Conservation (phyloP, 1,140 invertebrate species). For the Bathynomus jamesi region DNA sequence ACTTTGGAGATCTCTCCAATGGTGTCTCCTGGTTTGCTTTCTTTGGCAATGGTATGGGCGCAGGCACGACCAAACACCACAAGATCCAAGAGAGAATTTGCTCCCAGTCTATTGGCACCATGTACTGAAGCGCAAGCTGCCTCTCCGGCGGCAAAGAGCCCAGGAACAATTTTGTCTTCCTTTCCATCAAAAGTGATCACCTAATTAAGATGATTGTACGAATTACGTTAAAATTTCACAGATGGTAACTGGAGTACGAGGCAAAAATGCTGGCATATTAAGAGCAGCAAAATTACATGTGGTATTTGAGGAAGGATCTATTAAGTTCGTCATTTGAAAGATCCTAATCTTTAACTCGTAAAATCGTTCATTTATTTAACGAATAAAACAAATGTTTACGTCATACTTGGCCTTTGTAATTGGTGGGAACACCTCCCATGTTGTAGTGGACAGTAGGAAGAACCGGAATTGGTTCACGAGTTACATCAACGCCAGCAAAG, state of each 20-base stretch:
- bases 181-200: conserved; percentile 50
- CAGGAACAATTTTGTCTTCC: conserved; percentile 61
- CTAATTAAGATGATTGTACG: too few relatives aligned
- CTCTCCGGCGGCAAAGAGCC: conserved; percentile 61
- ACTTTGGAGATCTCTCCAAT: conserved; percentile 63
- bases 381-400: neutral
- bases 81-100: conserved; percentile 93
- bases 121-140: conserved; percentile 78
- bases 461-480: conserved; percentile 91
- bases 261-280: too few relatives aligned
- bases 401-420: conserved; percentile 85
- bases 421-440: conserved; percentile 96
- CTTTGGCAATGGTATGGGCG: conserved; percentile 79
- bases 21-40: conserved; percentile 72
- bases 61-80: conserved; percentile 96
- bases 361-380: too few relatives aligned
- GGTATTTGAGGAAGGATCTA: too few relatives aligned
- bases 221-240: too few relatives aligned
- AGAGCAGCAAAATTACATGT: too few relatives aligned
- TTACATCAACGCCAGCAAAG: conserved; percentile 96
- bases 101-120: conserved; percentile 93
- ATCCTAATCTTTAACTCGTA: too few relatives aligned
- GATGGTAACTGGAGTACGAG: too few relatives aligned
- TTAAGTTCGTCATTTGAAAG: too few relatives aligned
- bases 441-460: conserved; percentile 98